Evolutionary conservation across 1,140 invertebrate species (phyloP).

Genomic region (Leucophenga varia): DNA sequence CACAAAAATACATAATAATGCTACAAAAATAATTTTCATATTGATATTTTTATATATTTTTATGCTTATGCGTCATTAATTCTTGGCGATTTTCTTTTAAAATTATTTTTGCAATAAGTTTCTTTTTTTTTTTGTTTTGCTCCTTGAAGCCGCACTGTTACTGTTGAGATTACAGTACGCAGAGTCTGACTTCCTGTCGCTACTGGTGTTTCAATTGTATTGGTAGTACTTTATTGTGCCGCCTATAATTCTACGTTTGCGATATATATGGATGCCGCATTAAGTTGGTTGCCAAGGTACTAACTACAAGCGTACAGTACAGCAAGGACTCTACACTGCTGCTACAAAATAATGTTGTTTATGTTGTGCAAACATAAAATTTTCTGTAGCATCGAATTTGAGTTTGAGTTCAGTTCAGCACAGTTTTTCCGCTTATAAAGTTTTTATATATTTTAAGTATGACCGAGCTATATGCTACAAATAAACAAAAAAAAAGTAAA

Average conservation of each 20-base stretch:
- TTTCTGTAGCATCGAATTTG: slow-evolving; percentile 10
- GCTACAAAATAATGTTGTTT: slow-evolving; percentile 55
- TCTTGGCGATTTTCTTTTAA: no score
- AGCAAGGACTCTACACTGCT: no score
- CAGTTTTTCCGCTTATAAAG: slow-evolving; percentile 21
- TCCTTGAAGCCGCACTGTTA: slow-evolving; percentile 7
- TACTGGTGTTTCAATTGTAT: background rate
- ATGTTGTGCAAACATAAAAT: slow-evolving; percentile 53
- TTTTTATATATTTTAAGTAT: no score
- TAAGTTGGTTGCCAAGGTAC: no score
- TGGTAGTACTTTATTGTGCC: background rate
- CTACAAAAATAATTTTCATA: background rate
- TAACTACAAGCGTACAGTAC: no score
- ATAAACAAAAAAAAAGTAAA: no score
- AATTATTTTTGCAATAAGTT: no score
- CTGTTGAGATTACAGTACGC: no score
- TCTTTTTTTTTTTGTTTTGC: background rate
- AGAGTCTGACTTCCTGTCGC: no score
- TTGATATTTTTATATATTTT: slow-evolving; percentile 9
- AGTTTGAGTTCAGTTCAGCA: no score
- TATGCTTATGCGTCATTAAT: slow-evolving; percentile 35
- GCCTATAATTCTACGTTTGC: slow-evolving; percentile 8
- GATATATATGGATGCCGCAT: slow-evolving; percentile 27
- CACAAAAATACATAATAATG: no score
- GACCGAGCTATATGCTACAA: no score